Evolutionary conservation across 2,797 vertebrate genomes (phyloP).

Genomic region (Acanthornis magna): DNA sequence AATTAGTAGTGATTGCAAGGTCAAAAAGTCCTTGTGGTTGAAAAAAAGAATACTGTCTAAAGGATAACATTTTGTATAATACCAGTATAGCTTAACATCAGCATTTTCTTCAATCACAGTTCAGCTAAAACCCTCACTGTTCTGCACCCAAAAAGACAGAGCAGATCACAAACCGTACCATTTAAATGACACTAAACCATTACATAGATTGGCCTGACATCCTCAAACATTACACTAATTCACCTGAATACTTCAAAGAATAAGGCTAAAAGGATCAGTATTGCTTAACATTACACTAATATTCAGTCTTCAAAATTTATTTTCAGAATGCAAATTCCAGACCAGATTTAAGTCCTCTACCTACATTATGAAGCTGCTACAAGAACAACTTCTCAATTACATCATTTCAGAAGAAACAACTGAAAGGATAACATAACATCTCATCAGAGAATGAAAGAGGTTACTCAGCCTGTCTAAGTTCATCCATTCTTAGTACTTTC

Average conservation of each 20-base stretch:
- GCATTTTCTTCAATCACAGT: neutral
- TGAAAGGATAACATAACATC: slow-evolving; percentile 14
- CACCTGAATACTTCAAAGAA: neutral
- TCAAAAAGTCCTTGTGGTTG: neutral
- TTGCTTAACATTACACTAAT: neutral
- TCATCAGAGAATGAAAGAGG: neutral
- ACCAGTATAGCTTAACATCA: neutral
- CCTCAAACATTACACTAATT: neutral
- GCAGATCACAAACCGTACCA: neutral
- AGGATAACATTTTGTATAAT: neutral
- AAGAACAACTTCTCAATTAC: slow-evolving; percentile 39
- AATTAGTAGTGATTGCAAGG: neutral
- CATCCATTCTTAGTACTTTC: slow-evolving; percentile 27
- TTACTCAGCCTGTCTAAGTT: slow-evolving; percentile 16
- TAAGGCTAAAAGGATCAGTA: neutral
- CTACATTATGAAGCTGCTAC: neutral
- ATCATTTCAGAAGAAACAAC: neutral
- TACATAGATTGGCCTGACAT: neutral
- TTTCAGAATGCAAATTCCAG: neutral
- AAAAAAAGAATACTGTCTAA: neutral
- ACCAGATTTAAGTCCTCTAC: neutral
- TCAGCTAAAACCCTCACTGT: neutral
- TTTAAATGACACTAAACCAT: neutral
- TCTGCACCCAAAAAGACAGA: neutral
- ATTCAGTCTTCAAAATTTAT: neutral